Evolutionary conservation across 2,113 vertebrate genomes (phyloP).

Genomic region (human (Homo sapiens)): GRCh38 chr22:37003501-37004000

Average conservation of each 20-base stretch:
- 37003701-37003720: neutral
- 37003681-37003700: neutral
- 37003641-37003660: accelerated
- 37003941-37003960: accelerated
- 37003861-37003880: neutral
- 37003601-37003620: neutral
- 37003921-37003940: accelerated
- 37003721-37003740: neutral
- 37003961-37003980: slow-evolving; percentile 54
- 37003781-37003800: neutral
- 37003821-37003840: neutral
- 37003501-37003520: neutral
- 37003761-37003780: neutral
- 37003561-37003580: neutral
- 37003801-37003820: neutral
- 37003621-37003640: accelerated
- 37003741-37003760: too few relatives aligned
- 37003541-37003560: neutral
- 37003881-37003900: too few relatives aligned
- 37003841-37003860: neutral
- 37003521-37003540: neutral
- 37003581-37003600: neutral
- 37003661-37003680: neutral
- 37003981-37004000: slow-evolving; percentile 49
- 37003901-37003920: neutral